Conservation (phyloP, 2,113 vertebrate species). For the Lonchura striata region DNA sequence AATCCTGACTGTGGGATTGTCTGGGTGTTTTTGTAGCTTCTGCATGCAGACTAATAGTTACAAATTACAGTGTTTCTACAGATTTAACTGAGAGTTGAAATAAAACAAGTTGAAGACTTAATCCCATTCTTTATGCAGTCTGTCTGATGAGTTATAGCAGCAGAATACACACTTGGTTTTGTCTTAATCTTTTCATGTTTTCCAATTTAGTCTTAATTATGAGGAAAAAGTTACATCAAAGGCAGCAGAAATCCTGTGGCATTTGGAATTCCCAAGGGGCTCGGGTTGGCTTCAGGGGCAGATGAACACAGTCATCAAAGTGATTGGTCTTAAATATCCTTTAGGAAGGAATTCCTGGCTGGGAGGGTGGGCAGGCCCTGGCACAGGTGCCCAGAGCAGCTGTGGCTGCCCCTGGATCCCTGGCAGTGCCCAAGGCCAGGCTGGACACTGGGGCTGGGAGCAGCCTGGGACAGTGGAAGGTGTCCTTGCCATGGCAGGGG, state of each 20-base stretch:
- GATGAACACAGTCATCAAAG: background rate
- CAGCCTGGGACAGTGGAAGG: background rate
- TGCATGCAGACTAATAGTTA: background rate
- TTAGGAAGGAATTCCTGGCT: background rate
- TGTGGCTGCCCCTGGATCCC: background rate
- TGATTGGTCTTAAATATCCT: background rate
- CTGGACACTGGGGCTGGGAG: fast-evolving
- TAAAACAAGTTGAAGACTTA: background rate
- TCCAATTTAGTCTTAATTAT: background rate
- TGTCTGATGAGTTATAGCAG: background rate
- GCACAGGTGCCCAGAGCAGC: background rate
- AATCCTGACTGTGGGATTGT: background rate
- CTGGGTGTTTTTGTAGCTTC: background rate
- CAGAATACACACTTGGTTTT: background rate
- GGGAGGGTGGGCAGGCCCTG: fast-evolving
- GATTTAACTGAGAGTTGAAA: background rate
- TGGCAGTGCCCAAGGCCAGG: background rate
- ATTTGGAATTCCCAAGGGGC: fast-evolving
- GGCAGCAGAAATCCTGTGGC: background rate
- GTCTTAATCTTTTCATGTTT: background rate
- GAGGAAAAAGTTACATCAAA: background rate
- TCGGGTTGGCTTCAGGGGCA: background rate
- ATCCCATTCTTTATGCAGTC: background rate
- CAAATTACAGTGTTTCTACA: background rate
- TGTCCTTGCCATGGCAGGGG: background rate